Conservation (phyloP, 2,888 invertebrate species). For the Acrobasis repandana region DNA sequence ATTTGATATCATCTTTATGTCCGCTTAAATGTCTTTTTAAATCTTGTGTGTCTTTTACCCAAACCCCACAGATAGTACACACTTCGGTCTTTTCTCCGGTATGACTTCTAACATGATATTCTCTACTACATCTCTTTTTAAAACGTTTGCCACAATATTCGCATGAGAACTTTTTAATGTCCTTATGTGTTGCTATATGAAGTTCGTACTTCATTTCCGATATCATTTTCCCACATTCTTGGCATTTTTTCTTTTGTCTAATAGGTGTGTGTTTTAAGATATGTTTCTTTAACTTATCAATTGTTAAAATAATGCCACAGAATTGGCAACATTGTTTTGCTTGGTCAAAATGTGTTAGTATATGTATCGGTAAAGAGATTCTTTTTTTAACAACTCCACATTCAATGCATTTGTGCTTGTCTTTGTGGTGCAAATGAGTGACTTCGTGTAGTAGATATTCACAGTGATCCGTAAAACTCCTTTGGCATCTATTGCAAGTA, state of each 20-base stretch:
- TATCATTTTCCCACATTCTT: not conserved
- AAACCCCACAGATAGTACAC: not conserved
- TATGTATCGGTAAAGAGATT: not conserved
- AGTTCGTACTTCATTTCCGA: not conserved
- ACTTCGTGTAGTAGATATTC: too few relatives aligned
- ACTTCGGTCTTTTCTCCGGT: not conserved
- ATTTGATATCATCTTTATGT: not conserved
- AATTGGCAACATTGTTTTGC: not conserved
- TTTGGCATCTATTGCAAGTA: not conserved
- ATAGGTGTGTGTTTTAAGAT: not conserved
- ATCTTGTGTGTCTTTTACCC: not conserved
- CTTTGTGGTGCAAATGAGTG: not conserved
- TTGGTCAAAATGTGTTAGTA: conserved; percentile 1
- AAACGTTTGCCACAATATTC: not conserved
- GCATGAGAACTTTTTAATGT: not conserved
- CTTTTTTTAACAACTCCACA: not conserved
- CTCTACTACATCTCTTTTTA: not conserved
- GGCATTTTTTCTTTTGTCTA: not conserved
- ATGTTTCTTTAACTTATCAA: not conserved
- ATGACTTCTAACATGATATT: not conserved
- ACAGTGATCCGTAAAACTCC: not conserved
- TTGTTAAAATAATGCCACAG: not conserved
- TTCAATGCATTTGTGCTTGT: not conserved
- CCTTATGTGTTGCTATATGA: conserved; percentile 3
- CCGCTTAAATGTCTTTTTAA: not conserved